Conservation (phyloP, 2,113 vertebrate genomes). For the Pseudorhombus dupliciocellatus region DNA sequence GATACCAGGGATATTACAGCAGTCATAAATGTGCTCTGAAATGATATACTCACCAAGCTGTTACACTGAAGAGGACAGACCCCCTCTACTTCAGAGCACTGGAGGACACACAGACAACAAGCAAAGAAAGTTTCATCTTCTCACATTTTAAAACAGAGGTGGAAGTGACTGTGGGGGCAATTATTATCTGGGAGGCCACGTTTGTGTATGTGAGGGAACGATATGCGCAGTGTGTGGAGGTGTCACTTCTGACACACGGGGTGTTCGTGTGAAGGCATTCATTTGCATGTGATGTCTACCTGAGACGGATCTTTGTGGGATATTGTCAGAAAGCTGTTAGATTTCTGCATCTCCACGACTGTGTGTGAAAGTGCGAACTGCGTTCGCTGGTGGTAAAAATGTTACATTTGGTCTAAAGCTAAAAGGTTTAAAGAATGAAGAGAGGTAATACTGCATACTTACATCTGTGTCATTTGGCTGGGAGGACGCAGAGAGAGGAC, state of each 20-base stretch:
- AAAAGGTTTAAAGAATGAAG: conserved; percentile 13
- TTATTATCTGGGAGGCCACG: background rate
- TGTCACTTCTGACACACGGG: conserved; percentile 15
- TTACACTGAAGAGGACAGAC: conserved; percentile 74
- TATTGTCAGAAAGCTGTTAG: conserved; percentile 31
- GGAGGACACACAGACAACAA: background rate
- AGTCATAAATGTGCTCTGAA: background rate
- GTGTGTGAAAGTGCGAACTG: conserved; percentile 29
- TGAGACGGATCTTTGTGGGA: conserved; percentile 16
- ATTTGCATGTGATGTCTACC: conserved; percentile 32
- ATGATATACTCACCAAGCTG: conserved; percentile 63
- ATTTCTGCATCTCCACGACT: conserved; percentile 6
- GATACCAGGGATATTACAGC: background rate
- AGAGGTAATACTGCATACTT: conserved; percentile 49
- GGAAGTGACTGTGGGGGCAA: background rate
- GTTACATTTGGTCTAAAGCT: conserved; percentile 21
- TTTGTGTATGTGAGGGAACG: conserved; percentile 24
- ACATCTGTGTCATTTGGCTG: conserved; percentile 76
- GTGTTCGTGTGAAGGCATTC: conserved; percentile 30
- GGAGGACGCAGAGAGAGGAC: conserved; percentile 25
- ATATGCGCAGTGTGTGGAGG: conserved; percentile 6
- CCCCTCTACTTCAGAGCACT: conserved; percentile 71
- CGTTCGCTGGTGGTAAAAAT: conserved; percentile 19
- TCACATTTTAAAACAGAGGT: background rate
- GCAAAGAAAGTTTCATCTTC: background rate